Base-by-base conservation (phyloP, 2,888 invertebrate species). In the Zygogramma bicolorata region DNA sequence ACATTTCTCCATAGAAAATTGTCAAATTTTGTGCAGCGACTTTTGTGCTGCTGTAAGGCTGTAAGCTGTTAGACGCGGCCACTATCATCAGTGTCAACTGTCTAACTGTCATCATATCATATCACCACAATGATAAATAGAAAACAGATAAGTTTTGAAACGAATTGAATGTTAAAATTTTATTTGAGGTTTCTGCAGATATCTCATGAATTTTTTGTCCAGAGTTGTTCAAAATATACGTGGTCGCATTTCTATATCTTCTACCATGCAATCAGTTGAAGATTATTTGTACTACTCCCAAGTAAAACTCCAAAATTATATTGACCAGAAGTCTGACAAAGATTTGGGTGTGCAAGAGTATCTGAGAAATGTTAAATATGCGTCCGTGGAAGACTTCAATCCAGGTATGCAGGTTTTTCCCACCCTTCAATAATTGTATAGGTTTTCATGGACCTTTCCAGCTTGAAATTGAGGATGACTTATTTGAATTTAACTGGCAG, bases 361-460 rank as follows among this genome's bases (percentile, higher is more conserved):
- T 75, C 76, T 86, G 34, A 77, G 80, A 31, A 79, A 81, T 62
- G 76, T 84, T 38, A 84, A 83, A 73, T 85, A 84, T 78, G 80
- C 82, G 7, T 81, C 84, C 3, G 73, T 86, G 20, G 71, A 76
- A 22, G 86, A 86, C 80, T 86, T 86, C 79, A 79, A 79, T 62
- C 69, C 77, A 77, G 86, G 86, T 84, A 80, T 71, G 61, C 1
- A 29, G 57, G 15, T 27, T 25, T 61, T 15, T 38, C 8, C 70
- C 15, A 53, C 10, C 22, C n/a, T n/a, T n/a, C n/a, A n/a, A n/a
- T n/a, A n/a, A n/a, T n/a, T n/a, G n/a, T n/a, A n/a, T n/a, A n/a
- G n/a, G n/a, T n/a, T n/a, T n/a, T n/a, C n/a, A n/a, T n/a, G n/a
- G n/a, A n/a, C n/a, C n/a, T n/a, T n/a, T n/a, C n/a, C n/a, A n/a